phyloP scores from a whole-genome alignment of 2,797 vertebrate species.

The Potorous gilbertii region DNA sequence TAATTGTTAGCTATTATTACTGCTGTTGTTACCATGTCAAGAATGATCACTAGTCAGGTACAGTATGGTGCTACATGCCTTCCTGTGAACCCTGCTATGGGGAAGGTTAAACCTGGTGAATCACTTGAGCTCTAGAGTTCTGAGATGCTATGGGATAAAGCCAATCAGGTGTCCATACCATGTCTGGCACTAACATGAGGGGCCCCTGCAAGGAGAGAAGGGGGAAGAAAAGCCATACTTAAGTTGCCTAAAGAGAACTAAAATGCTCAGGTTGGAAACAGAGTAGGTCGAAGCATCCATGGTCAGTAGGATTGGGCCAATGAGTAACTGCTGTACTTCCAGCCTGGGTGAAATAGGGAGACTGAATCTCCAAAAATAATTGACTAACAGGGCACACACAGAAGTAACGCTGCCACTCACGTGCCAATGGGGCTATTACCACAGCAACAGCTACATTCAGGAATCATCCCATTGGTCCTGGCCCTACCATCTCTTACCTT shows the following conservation, averaged over 20 bases:
- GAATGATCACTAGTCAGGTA: no score
- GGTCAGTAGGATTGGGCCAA: background rate
- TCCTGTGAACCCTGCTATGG: background rate
- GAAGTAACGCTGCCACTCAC: background rate
- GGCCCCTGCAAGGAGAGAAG: background rate
- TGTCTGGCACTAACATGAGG: background rate
- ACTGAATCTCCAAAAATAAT: background rate
- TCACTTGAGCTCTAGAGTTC: background rate
- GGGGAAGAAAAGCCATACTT: background rate
- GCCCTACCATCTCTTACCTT: constrained; percentile 85
- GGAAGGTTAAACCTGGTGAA: background rate
- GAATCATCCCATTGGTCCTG: background rate
- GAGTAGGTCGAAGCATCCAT: background rate
- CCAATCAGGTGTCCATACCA: background rate
- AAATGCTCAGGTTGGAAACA: background rate
- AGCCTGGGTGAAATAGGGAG: background rate
- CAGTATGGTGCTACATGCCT: background rate
- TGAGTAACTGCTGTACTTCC: background rate
- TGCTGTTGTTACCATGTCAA: no score
- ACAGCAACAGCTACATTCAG: background rate
- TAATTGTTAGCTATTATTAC: background rate
- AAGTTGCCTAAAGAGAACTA: background rate
- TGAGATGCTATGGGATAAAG: background rate
- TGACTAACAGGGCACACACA: background rate
- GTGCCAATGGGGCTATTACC: background rate